Base-by-base conservation (phyloP, 2,888 invertebrate species). In the Ariolimax columbianus region DNA sequence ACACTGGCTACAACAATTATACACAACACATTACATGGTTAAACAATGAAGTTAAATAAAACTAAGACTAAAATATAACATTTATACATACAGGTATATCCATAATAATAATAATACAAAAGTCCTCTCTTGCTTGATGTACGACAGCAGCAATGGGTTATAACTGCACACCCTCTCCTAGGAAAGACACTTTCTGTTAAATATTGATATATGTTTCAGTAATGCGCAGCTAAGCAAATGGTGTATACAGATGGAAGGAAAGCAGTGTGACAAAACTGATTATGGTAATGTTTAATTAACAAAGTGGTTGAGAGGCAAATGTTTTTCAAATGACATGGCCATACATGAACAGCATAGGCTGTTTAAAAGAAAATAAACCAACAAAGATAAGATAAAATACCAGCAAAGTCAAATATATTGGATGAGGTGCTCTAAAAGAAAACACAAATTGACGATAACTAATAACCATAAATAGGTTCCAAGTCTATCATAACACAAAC, bases 201-300 rank as follows among this genome's bases (percentile, higher is more conserved):
- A 85, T 85, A 82, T 85, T 85, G 82, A 72, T 85, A 82, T 85
- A 85, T 68, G 55, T 82, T 38, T 85, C 30, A 82, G 78, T 82
- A 66, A 85, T 82, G 85, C 82, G 85, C 77, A 82, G 70, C 38
- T 63, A 82, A 75, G 77, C 72, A 82, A 85, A 77, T 36, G 78
- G 82, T 85, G 68, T 81, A 81, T 80, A 73, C n/a, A 68, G 63
- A 70, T 66, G 75, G 23, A 47, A 66, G 82, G 85, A 82, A 85
- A 85, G 85, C 85, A 85, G 26, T 77, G 85, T 85, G 85, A 85
- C 80, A 84, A 84, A 84, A 84, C 75, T 73, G 33, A 11, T 63
- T 43, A 80, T 72, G 55, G 51, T 43, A 9, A 80, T 43, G 38
- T 38, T 26, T 11, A 38, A 26, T 17, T 72, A 72, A 6, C 14